Evolutionary conservation across 2,888 invertebrate species (phyloP), one percentile per base, ranked within the genome.

Genomic region (Alitta virens): DNA sequence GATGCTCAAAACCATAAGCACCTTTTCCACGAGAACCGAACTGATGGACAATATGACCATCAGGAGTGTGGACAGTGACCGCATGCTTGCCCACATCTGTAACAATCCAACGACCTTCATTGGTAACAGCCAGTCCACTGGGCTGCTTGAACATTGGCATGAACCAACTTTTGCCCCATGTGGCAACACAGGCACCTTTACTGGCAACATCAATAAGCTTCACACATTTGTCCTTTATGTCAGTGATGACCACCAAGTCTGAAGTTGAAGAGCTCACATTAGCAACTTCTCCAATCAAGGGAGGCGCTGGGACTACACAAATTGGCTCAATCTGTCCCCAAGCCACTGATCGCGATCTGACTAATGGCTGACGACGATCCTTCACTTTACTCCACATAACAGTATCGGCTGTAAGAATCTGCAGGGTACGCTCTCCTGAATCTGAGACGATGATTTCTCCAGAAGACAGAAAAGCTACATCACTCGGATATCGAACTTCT

Each of bases 81-180:
- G 59, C 50, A 24, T 59, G 59, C 16, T 51, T 50, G 5, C 59
- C 59, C 21, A 59, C 49, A 50, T 59, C 59, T 2, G 59, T 59
- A 25, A 59, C 59, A n/a, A 59, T 59, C 59, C 59, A 59, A 33
- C 51, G 49, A 2, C 59, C 59, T 18, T 40, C 14, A 24, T 49
- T 46, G 7, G 59, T 59, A 2, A 59, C 24, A 5, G 42, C 24
- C 2, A 59, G 27, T 14, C 59, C 59, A 50, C 59, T 59, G 21
- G 59, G 59, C 51, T 59, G 59, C 24, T 59, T 59, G 52, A 59
- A 59, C 59, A 59, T 59, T 33, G 59, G 59, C 33, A 49, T 59
- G 40, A 59, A 59, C 59, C 59, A 59, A 51, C 59, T 59, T 40
- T 59, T 59, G 16, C 59, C 59, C 59, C 59, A 59, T 1, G 59